These are phyloP conservation scores for Poeciliopsis infans DNA, from an alignment of 2,797 vertebrate genomes.

Conservation along the genomic window DNA sequence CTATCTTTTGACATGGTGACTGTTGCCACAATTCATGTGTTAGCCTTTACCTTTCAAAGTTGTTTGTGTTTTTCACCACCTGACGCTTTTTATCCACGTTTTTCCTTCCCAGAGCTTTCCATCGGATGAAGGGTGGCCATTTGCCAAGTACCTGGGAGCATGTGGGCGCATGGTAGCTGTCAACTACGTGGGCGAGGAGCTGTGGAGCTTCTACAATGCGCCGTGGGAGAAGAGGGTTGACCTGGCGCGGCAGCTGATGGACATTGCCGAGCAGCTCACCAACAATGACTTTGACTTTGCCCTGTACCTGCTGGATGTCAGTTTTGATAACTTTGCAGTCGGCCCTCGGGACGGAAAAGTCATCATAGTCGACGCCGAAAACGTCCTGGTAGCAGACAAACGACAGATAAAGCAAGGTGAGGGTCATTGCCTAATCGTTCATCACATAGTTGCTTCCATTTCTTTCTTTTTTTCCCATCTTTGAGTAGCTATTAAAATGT, in stretches of 20 bases:
- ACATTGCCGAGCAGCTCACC: constrained; percentile 98
- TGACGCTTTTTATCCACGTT: constrained; percentile 20
- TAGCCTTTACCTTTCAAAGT: constrained; percentile 39
- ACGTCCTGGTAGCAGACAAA: constrained; percentile 97
- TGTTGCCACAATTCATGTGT: constrained; percentile 25
- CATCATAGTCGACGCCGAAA: constrained; percentile 97
- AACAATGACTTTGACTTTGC: constrained; percentile 99
- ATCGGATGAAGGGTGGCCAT: constrained; percentile 98
- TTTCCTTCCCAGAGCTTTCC: constrained; percentile 90
- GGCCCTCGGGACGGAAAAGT: constrained; percentile 97
- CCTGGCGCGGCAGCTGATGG: constrained; percentile 95
- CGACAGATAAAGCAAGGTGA: constrained; percentile 97
- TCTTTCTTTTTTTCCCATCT: neutral
- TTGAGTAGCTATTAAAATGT: neutral
- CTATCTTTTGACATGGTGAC: constrained; percentile 43
- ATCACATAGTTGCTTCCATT: neutral
- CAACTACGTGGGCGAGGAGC: constrained; percentile 97
- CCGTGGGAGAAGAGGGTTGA: constrained; percentile 97
- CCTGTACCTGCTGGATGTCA: constrained; percentile 99
- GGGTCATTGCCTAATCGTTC: constrained; percentile 57
- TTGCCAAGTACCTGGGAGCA: constrained; percentile 97
- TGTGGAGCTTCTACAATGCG: constrained; percentile 97
- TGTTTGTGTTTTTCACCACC: constrained; percentile 20
- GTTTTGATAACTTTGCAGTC: constrained; percentile 98
- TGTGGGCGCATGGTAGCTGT: constrained; percentile 98